A percentile compares a stretch with the other conserved stretches of the same genome.
Conservation (phyloP, 2,113 vertebrate species). For the Thinocorus orbignyianus region DNA sequence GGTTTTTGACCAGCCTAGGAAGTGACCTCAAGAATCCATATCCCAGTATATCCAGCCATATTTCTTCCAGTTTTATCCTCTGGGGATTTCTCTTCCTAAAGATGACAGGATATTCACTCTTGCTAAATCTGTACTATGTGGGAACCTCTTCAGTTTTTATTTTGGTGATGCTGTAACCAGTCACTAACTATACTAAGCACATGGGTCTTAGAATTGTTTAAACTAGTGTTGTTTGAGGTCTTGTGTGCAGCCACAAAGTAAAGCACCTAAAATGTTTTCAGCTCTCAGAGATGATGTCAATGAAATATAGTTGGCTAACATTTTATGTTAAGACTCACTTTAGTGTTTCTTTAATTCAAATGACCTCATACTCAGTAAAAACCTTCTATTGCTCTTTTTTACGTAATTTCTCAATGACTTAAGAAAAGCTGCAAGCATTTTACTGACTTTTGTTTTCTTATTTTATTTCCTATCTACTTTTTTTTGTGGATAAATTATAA, state of each 20-base stretch:
- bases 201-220: neutral
- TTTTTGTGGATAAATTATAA: neutral
- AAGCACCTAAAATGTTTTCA: neutral
- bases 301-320: neutral
- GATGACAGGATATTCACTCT: neutral
- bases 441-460: neutral
- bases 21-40: neutral
- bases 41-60: neutral
- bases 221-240: neutral
- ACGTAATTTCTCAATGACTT: neutral
- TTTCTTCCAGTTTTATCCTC: neutral
- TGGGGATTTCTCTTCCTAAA: neutral
- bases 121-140: neutral
- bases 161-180: neutral
- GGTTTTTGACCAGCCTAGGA: neutral
- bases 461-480: neutral
- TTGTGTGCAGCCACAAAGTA: neutral
- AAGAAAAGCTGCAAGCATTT: constrained; percentile 11
- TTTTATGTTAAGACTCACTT: neutral
- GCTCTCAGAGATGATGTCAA: neutral
- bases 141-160: neutral
- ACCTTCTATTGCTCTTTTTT: neutral
- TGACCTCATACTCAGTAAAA: neutral
- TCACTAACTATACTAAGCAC: neutral
- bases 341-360: neutral